A percentile compares a stretch with the other conserved stretches of the same genome.
Evolutionary conservation across 2,113 vertebrate genomes (phyloP).

Genomic region (Dasypus novemcinctus): DNA sequence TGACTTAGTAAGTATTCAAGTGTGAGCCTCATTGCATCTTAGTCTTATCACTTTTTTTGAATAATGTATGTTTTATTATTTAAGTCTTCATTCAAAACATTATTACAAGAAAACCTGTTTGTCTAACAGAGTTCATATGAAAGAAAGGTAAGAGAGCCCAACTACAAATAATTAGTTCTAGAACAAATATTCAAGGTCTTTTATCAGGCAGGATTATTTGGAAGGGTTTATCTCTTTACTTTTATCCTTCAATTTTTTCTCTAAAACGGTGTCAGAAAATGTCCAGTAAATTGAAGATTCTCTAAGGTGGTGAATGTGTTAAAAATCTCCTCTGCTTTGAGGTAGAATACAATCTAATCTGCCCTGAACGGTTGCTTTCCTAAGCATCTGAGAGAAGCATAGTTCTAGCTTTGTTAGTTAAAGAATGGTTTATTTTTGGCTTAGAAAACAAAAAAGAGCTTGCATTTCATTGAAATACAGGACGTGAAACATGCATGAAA

Average conservation of each 20-base stretch:
- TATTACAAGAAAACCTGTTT: background rate
- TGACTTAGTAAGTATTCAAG: background rate
- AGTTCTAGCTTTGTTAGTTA: background rate
- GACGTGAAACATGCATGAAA: background rate
- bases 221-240: background rate
- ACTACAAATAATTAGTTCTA: background rate
- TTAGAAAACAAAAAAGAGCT: background rate
- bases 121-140: background rate
- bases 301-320: background rate
- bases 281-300: background rate
- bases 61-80: background rate
- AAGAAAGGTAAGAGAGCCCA: slow-evolving; percentile 48
- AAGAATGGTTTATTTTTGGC: background rate
- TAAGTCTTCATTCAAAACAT: background rate
- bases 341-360: background rate
- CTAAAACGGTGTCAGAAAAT: background rate
- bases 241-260: background rate
- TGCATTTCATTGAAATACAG: background rate
- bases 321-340: background rate
- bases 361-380: background rate
- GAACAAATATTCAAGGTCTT: slow-evolving; percentile 8
- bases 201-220: slow-evolving; percentile 31
- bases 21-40: background rate
- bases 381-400: background rate
- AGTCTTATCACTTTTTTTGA: background rate